Base-by-base conservation (phyloP, 2,797 vertebrate species). In the Schizopygopsis pylzovi region DNA sequence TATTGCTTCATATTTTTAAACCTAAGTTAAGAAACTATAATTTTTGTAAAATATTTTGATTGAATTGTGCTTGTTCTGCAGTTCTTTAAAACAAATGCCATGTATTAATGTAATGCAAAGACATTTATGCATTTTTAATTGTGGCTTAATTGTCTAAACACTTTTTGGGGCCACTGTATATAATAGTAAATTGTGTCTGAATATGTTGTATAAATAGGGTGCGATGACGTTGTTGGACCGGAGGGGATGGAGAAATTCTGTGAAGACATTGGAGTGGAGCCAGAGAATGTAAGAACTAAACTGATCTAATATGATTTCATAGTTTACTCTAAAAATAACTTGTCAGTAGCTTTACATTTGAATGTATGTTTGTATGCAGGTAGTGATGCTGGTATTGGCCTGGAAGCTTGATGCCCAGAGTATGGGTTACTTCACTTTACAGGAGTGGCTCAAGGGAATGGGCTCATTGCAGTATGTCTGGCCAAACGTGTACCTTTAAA, bases 211-310 rank as follows among this genome's bases (percentile, higher is more conserved):
- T 89, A 90, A 20, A 68, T 90, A 99, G 98, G 97, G 71, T 96
- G 97, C 61, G 98, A 99, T 85, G 98, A 99, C 52, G 93, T 98
- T 86, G 97, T 99, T 88, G 98, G 98, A 87, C 98, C 98, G 67
- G 98, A 99, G 92, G 98, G 98, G 85, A 99, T 99, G 98, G 98
- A 99, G 94, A 99, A 99, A 90, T 99, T 99, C 92, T 99, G 98
- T 94, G 98, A 99, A 94, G 98, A 99, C 92, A 99, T 99, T 86
- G 98, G 98, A 89, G 98, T 99, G 47, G 98, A 99, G 93, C 98
- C 98, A 82, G 98, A 99, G 95, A 99, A 99, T 87, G 98, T 99
- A 95, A 95, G 96, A 41, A 13, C 52, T 70, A 9, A 43, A 70
- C 20, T 33, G 12, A 75, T 25, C 9, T 56, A 6, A 63, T n/a